phyloP scores from a whole-genome alignment of 2,888 invertebrate species.

The Drosophila quinaria region DNA sequence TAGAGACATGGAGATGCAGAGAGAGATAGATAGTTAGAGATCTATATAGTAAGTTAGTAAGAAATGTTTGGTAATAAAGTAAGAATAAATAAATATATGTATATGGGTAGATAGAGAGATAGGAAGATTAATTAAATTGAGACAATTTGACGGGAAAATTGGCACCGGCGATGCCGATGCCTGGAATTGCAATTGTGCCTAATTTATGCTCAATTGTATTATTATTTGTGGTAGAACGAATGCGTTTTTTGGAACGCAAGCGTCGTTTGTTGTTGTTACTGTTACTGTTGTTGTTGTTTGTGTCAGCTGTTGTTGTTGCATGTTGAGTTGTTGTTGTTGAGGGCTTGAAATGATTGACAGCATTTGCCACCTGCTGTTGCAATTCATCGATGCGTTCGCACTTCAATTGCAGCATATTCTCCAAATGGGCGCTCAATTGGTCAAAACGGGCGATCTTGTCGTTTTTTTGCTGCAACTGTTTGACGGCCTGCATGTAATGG shows the following conservation, averaged over 20 bases:
- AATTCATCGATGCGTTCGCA: conserved; percentile 70
- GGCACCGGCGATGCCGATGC: background rate
- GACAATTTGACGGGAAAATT: conserved; percentile 1
- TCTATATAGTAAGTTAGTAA: too few species aligned
- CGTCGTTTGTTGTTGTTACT: conserved; percentile 1
- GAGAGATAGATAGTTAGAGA: background rate
- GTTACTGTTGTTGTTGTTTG: background rate
- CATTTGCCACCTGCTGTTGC: conserved; percentile 26
- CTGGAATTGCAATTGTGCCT: conserved; percentile 1
- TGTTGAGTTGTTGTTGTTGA: background rate
- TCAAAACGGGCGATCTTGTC: conserved; percentile 38
- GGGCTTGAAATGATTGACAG: conserved; percentile 2
- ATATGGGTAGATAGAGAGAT: background rate
- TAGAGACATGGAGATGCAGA: background rate
- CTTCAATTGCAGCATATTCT: conserved; percentile 70
- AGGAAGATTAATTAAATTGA: background rate
- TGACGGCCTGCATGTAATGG: conserved; percentile 60
- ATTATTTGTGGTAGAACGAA: background rate
- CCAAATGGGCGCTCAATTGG: conserved; percentile 66
- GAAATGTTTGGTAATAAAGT: too few species aligned
- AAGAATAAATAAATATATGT: background rate
- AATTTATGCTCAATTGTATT: background rate
- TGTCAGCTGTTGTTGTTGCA: background rate
- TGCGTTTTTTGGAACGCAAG: background rate
- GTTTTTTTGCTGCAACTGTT: conserved; percentile 54